Evolutionary conservation across 1,140 invertebrate species (phyloP).

Genomic region (Trichonephila clavipes): DNA sequence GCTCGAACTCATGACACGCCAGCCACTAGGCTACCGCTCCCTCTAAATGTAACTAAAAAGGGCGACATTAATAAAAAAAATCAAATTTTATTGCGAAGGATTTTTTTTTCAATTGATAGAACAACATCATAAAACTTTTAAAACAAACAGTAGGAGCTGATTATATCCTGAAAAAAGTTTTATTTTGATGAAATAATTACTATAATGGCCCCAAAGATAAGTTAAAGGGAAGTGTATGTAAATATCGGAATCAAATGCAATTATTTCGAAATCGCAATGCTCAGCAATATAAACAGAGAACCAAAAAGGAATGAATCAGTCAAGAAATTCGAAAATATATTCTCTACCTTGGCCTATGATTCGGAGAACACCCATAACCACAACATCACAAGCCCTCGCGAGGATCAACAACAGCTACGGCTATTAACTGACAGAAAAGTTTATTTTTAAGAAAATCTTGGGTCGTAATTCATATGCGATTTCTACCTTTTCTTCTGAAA

Average conservation of each 20-base stretch:
- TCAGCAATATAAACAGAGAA: background rate
- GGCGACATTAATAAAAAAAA: too few relatives aligned
- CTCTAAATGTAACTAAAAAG: too few relatives aligned
- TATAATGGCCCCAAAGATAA: background rate
- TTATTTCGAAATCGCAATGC: background rate
- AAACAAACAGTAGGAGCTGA: background rate
- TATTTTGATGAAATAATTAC: background rate
- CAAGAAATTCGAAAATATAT: background rate
- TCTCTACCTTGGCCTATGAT: background rate
- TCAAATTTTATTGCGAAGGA: too few relatives aligned
- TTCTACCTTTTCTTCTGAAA: constrained; percentile 23
- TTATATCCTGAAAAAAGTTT: background rate
- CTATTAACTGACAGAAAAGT: background rate
- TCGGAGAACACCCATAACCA: background rate
- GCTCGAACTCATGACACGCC: too few relatives aligned
- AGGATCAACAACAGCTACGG: background rate
- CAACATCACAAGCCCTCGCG: background rate
- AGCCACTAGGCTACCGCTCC: too few relatives aligned
- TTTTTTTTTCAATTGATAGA: too few relatives aligned
- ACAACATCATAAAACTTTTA: too few relatives aligned
- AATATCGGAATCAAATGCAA: background rate
- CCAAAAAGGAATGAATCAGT: background rate
- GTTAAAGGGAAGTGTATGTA: background rate
- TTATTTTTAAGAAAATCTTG: background rate
- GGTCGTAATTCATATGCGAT: background rate